Percentiles rank a stretch among this genome's conserved stretches.
Evolutionary conservation across 2,113 vertebrate species (phyloP).

Genomic region (Ranitomeya imitator): DNA sequence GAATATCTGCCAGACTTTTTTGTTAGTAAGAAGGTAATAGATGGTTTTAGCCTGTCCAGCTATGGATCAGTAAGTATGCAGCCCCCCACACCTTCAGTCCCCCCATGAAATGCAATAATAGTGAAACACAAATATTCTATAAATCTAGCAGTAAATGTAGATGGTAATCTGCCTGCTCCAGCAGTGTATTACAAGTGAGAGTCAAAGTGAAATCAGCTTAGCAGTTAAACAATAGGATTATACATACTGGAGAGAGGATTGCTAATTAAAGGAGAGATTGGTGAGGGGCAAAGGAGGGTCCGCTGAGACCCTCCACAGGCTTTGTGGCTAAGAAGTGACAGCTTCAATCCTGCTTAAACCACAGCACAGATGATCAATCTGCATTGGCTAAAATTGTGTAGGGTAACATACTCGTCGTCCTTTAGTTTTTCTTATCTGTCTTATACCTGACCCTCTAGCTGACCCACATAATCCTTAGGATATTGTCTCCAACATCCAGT

Average conservation of each 20-base stretch:
- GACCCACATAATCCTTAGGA: neutral
- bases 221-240: slow-evolving; percentile 51
- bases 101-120: neutral
- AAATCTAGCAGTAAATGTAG: slow-evolving; percentile 12
- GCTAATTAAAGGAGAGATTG: slow-evolving; percentile 45
- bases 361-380: neutral
- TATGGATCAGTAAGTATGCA: neutral
- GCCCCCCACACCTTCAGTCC: neutral
- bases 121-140: slow-evolving; percentile 21
- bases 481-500: neutral
- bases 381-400: neutral
- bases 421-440: neutral
- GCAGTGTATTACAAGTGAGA: slow-evolving; percentile 34
- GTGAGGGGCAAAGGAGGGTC: slow-evolving; percentile 33
- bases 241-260: slow-evolving; percentile 45
- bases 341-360: slow-evolving; percentile 7
- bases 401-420: neutral
- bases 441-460: neutral
- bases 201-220: slow-evolving; percentile 39
- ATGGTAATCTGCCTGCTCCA: slow-evolving; percentile 29
- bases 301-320: slow-evolving; percentile 20
- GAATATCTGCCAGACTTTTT: neutral
- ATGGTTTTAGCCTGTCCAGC: neutral
- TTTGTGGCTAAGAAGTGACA: slow-evolving; percentile 26
- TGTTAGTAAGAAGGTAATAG: neutral